These are phyloP conservation scores for Candidula unifasciata DNA, from an alignment of 2,888 invertebrate species.

Conservation along the genomic window DNA sequence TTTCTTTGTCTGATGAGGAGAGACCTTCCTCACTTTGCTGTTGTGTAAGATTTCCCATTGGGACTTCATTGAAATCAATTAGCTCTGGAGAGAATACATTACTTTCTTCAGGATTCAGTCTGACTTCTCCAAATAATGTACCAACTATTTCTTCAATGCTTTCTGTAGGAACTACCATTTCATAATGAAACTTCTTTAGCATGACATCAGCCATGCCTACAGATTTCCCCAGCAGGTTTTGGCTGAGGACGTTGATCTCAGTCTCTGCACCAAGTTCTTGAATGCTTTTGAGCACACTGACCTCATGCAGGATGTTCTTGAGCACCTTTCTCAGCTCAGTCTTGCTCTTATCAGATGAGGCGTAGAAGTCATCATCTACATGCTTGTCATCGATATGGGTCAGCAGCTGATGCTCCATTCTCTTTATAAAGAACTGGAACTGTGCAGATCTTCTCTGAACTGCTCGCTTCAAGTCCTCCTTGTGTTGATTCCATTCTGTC, in stretches of 20 bases:
- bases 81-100: constrained; percentile 49
- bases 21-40: neutral
- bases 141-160: constrained; percentile 51
- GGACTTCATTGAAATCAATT: constrained; percentile 29
- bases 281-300: constrained; percentile 54
- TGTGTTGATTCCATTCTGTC: constrained; percentile 57
- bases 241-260: constrained; percentile 53
- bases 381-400: constrained; percentile 58
- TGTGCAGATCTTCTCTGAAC: constrained; percentile 62
- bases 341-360: constrained; percentile 51
- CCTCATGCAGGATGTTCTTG: constrained; percentile 55
- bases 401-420: constrained; percentile 62
- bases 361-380: constrained; percentile 52
- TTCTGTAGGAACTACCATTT: constrained; percentile 42
- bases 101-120: constrained; percentile 5
- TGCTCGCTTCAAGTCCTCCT: constrained; percentile 54
- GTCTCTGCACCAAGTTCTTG: constrained; percentile 54
- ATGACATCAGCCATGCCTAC: constrained; percentile 52
- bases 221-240: constrained; percentile 46
- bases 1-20: neutral
- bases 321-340: constrained; percentile 52
- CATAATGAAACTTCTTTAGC: constrained; percentile 50
- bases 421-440: constrained; percentile 61
- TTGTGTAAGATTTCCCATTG: constrained; percentile 6
- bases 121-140: constrained; percentile 53